Evolutionary conservation across 1,140 invertebrate species (phyloP), one percentile per base, ranked within the genome.

Genomic region (Littorina saxatilis): DNA sequence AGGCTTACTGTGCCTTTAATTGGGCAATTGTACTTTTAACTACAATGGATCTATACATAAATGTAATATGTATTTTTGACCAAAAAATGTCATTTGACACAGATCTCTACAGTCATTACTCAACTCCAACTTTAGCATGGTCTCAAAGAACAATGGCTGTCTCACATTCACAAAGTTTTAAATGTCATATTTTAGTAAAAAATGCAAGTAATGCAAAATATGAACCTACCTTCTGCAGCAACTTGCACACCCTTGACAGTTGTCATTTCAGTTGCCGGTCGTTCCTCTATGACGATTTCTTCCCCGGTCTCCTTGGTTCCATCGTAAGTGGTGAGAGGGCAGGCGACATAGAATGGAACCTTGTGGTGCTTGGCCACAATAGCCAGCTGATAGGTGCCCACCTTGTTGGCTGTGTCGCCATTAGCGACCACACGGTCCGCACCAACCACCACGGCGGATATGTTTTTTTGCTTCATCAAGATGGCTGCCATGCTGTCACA

Each of bases 321-420:
- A 93, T 99, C 98, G 88, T 99, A 97, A 0, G 98, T 97, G 0
- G 98, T 97, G 50, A 95, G 94, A 0, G 98, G 98, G 29, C 97
- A 98, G 0, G 98, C 98, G 20, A 99, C 95, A 92, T 97, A 99
- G 92, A 99, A 99, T 83, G 98, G 97, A 40, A 99, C 96, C 29
- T 94, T 94, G 90, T 99, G 98, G 92, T 98, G 93, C 88, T 97
- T 96, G 11, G 98, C 97, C 43, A 96, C 93, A 61, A 99, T 95
- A 0, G 98, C 98, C 88, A 99, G 96, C 95, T 96, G 91, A 35
- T 99, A 99, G 29, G 99, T 99, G 84, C 99, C 99, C 66, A 99
- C 99, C 95, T 99, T 99, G 91, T 99, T 99, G 0, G 98, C 99
- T 2, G 98, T 99, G 92, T 99, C 99, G 2, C 99, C 99, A 93